Conservation (phyloP, 1,140 invertebrate species). For the Melanaphis sacchari region DNA sequence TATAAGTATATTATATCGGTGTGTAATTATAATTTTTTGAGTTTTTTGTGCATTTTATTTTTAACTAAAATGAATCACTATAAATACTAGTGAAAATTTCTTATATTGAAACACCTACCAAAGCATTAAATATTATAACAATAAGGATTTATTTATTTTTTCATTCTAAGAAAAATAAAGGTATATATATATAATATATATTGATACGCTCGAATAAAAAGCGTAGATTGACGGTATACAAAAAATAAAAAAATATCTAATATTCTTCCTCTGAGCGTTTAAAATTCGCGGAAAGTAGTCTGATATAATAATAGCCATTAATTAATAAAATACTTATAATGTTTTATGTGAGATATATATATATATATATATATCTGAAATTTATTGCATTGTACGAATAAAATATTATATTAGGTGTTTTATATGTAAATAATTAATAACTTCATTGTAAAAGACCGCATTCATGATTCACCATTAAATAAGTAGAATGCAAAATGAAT, state of each 20-base stretch:
- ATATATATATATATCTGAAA: background rate
- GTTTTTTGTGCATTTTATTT: background rate
- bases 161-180: background rate
- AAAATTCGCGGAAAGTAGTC: background rate
- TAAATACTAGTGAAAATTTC: background rate
- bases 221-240: background rate
- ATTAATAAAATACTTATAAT: constrained; percentile 1
- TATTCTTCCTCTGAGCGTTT: background rate
- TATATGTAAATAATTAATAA: background rate
- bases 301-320: background rate
- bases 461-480: background rate
- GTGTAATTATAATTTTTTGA: background rate
- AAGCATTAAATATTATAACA: background rate
- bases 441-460: background rate
- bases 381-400: background rate
- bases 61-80: constrained; percentile 23
- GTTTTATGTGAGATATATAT: background rate
- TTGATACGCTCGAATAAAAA: background rate
- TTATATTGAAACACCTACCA: background rate
- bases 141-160: background rate
- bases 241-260: background rate
- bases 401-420: background rate
- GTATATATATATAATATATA: background rate
- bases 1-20: background rate
- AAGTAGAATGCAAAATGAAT: background rate